These are phyloP conservation scores for Parnassius apollo DNA, from an alignment of 2,888 invertebrate species.

Conservation along the genomic window DNA sequence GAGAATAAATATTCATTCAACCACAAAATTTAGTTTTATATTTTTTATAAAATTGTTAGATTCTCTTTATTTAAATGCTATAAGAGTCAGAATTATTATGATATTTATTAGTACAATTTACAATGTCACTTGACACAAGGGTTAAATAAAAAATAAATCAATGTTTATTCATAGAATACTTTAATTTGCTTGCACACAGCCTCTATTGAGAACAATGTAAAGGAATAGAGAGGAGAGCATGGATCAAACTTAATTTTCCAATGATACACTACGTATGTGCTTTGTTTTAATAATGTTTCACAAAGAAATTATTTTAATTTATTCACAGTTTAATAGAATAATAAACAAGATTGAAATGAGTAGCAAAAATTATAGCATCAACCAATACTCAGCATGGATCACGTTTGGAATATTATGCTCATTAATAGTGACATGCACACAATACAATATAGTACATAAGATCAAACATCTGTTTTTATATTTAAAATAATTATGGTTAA, in stretches of 20 bases:
- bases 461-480: slow-evolving; percentile 18
- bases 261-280: slow-evolving; percentile 28
- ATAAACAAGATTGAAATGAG: slow-evolving; percentile 42
- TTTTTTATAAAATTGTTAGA: too few relatives aligned
- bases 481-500: slow-evolving; percentile 26
- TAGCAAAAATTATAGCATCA: slow-evolving; percentile 26
- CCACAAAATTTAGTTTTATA: too few relatives aligned
- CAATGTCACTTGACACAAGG: not conserved
- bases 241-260: slow-evolving; percentile 33
- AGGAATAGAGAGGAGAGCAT: slow-evolving; percentile 42
- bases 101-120: not conserved
- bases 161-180: slow-evolving; percentile 67
- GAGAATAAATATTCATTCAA: too few relatives aligned
- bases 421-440: slow-evolving; percentile 11
- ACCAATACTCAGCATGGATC: not conserved
- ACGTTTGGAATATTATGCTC: slow-evolving; percentile 9
- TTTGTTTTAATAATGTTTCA: slow-evolving; percentile 8
- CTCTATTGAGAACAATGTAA: slow-evolving; percentile 73
- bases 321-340: slow-evolving; percentile 31
- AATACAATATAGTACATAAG: slow-evolving; percentile 10
- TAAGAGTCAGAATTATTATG: too few relatives aligned
- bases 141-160: slow-evolving; percentile 36
- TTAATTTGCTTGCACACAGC: slow-evolving; percentile 80
- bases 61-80: too few relatives aligned
- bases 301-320: slow-evolving; percentile 20